These are phyloP conservation scores for Strigamia crassipes DNA, from an alignment of 2,888 invertebrate species.

Conservation along the genomic window DNA sequence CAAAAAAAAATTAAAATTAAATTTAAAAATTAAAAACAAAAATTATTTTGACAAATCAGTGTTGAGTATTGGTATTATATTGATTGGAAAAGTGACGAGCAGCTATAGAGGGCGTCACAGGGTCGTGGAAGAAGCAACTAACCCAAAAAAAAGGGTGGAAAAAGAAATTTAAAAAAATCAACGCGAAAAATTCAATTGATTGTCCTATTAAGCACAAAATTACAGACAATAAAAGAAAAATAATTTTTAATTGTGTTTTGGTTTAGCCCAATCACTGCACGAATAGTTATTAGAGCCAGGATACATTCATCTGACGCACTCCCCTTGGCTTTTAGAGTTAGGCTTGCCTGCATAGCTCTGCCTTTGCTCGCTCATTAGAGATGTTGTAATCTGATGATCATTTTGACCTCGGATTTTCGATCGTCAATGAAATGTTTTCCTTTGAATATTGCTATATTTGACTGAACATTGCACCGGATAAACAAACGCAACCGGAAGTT, in stretches of 20 bases:
- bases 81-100: neutral
- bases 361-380: neutral
- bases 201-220: neutral
- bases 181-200: neutral
- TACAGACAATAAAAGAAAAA: neutral
- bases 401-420: neutral
- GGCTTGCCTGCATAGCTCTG: constrained; percentile 1
- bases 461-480: neutral
- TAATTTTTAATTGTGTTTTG: neutral
- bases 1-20: too few species aligned
- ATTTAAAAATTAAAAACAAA: too few species aligned
- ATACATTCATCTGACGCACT: neutral
- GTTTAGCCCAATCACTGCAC: neutral
- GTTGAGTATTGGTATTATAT: neutral
- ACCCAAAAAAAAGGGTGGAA: neutral
- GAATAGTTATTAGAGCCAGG: neutral
- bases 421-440: neutral
- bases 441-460: neutral
- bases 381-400: neutral
- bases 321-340: neutral
- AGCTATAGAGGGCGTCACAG: neutral
- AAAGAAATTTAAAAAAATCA: neutral
- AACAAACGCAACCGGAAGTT: neutral
- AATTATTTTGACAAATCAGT: too few species aligned
- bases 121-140: neutral